Percentiles rank a stretch among this genome's conserved stretches.
Evolutionary conservation across 2,797 vertebrate genomes (phyloP).

Genomic region (Hippocampus kuda): DNA sequence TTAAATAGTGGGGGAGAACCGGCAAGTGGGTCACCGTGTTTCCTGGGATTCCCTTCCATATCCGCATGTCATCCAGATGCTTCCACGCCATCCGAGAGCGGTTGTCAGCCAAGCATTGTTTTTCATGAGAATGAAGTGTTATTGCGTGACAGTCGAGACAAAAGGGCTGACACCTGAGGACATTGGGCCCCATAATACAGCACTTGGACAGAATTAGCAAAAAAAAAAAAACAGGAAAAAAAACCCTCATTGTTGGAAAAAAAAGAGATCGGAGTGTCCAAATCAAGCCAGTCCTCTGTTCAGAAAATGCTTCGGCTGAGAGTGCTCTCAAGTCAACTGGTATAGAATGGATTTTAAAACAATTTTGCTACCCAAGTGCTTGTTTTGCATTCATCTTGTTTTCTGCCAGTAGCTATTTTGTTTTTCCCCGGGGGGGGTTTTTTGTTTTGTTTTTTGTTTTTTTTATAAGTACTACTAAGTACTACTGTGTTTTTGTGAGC

Average conservation of each 20-base stretch:
- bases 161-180: slow-evolving; percentile 2
- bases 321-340: not conserved
- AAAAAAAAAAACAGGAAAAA: no score
- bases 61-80: slow-evolving; percentile 64
- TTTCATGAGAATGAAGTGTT: not conserved
- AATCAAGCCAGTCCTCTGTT: not conserved
- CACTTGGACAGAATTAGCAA: not conserved
- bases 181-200: not conserved
- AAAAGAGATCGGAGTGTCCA: not conserved
- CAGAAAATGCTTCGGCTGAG: not conserved
- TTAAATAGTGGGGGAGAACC: slow-evolving; percentile 37
- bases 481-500: no score
- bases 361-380: no score
- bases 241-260: no score
- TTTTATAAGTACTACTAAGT: no score
- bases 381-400: no score
- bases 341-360: not conserved
- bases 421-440: no score
- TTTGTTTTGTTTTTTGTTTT: no score
- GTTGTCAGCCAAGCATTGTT: not conserved
- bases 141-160: slow-evolving; percentile 3
- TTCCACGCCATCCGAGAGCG: slow-evolving; percentile 35
- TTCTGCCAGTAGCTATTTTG: no score
- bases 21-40: slow-evolving; percentile 59
- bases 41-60: slow-evolving; percentile 62